Conservation (phyloP, 1,140 invertebrate species). For the Penaeus vannamei region DNA sequence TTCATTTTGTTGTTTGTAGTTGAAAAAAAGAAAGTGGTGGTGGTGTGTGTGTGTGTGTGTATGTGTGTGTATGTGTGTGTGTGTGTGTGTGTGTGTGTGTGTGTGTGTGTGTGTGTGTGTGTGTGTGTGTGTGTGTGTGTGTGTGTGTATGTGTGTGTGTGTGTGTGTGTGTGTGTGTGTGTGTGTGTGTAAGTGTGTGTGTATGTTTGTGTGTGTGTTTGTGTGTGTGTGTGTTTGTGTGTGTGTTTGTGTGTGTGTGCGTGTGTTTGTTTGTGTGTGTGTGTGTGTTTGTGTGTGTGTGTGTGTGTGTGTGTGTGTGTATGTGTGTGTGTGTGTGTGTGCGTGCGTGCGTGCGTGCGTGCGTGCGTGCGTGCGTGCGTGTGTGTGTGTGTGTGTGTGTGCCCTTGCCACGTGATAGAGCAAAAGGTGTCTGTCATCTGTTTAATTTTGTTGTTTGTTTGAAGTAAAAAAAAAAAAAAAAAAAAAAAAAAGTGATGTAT, state of each 20-base stretch:
- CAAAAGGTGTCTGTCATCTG: neutral
- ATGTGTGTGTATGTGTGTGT: neutral
- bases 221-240: neutral
- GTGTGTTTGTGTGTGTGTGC: constrained; percentile 5
- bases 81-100: neutral
- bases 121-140: neutral
- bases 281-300: neutral
- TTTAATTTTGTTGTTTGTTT: too few species aligned
- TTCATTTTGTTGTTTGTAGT: neutral
- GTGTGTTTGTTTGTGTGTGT: neutral
- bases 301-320: neutral
- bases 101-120: constrained; percentile 19
- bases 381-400: neutral
- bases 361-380: neutral
- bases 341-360: neutral
- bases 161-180: neutral
- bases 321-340: constrained; percentile 4
- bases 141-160: constrained; percentile 5
- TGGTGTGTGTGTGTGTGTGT: neutral
- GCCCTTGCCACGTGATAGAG: neutral
- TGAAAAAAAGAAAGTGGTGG: neutral
- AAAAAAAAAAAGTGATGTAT: too few species aligned
- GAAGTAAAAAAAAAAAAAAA: too few species aligned
- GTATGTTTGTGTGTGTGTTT: neutral
- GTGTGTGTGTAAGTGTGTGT: neutral